Evolutionary conservation across 2,888 invertebrate genomes (phyloP), one percentile per base, ranked within the genome.

Genomic region (Tridacna gigas): DNA sequence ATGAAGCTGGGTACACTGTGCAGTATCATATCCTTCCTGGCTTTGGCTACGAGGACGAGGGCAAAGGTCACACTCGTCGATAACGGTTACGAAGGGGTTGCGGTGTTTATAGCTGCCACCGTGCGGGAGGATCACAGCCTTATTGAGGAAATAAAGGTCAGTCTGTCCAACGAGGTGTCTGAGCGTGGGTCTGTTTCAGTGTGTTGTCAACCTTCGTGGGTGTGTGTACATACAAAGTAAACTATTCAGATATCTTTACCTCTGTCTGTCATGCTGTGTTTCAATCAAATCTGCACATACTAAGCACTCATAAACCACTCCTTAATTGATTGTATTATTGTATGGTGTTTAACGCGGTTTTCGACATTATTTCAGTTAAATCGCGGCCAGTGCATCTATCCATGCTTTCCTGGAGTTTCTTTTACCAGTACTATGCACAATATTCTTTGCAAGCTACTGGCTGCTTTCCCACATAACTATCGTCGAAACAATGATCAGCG

Each of bases 51-150:
- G n/a, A n/a, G n/a, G n/a, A n/a, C n/a, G n/a, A n/a, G n/a, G n/a
- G n/a, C n/a, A n/a, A n/a, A n/a, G 67, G 20, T 67, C 67, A 67
- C 25, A 5, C 45, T 67, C 3, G 67, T 67, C 3, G 45, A 67
- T 37, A 67, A 67, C 26, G 67, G 67, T 5, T 67, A 67, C 26
- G 67, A 67, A 20, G 67, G 67, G 2, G 67, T 67, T 20, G 45
- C 20, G n/a, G 67, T 67, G 18, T 67, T 37, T 37, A 67, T 67
- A 67, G 5, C 67, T 12, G 26, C 4, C 67, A n/a, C 67, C 20
- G 67, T 67, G 45, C 20, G 9, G 37, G 67, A 67, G n/a, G 67
- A 67, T 67, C 67, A 5, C 2, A 26, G 37, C 3, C 67, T 67
- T 45, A 67, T 67, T 5, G 20, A 67, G 9, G n/a, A 67, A 3